Percentiles rank a stretch among this genome's conserved stretches.
These are phyloP conservation scores for Psilopsiagon aymara DNA, from an alignment of 2,113 vertebrate species.

Conservation along the genomic window DNA sequence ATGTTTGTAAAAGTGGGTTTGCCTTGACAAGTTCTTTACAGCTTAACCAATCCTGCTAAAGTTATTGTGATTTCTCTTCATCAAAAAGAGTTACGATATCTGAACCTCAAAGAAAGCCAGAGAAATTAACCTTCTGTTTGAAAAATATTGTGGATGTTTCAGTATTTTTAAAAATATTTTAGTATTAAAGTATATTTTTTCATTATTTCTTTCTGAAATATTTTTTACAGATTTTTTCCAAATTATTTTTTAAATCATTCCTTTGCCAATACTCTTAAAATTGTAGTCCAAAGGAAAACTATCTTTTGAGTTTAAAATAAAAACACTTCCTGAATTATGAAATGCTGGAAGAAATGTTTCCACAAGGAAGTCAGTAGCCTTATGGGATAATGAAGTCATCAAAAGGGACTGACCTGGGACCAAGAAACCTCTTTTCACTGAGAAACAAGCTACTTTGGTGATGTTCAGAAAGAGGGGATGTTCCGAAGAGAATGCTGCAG, in stretches of 20 bases:
- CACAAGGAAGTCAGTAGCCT: neutral
- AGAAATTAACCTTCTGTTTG: neutral
- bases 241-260: neutral
- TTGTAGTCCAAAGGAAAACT: neutral
- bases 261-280: neutral
- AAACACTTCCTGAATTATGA: neutral
- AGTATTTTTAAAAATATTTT: neutral
- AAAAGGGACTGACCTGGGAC: neutral
- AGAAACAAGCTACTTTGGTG: neutral
- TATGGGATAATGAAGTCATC: neutral
- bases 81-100: neutral
- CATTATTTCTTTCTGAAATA: neutral
- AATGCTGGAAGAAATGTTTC: neutral
- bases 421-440: neutral
- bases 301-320: neutral
- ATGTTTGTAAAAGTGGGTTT: neutral
- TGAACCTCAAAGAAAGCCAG: neutral
- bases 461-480: neutral
- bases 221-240: neutral
- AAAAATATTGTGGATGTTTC: neutral
- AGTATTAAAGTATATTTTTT: neutral
- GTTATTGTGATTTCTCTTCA: neutral
- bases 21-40: neutral
- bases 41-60: neutral
- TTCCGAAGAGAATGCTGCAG: neutral